Evolutionary conservation across 2,113 vertebrate genomes (phyloP), one percentile per base, ranked within the genome.

Genomic region (Patagioenas fasciata): DNA sequence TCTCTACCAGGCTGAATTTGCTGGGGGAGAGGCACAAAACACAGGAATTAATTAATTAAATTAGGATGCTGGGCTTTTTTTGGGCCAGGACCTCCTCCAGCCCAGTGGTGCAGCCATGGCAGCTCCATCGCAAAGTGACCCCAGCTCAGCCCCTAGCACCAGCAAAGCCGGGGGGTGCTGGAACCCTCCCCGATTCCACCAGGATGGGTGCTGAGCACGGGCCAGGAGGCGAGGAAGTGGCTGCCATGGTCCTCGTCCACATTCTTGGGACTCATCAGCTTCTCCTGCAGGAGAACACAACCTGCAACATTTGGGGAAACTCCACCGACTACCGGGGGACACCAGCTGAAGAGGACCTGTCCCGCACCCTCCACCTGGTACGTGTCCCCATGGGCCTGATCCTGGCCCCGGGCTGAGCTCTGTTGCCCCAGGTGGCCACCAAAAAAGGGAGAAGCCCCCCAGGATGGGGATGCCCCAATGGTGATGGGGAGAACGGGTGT

Each of bases 281-380:
- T 74, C n/a, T 25, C 2, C 71, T 2, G 0, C 79, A 98, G 98
- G 97, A 66, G 50, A 97, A 97, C 66, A 47, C 67, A 0, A 96
- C 94, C 67, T 98, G 98, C 85, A 96, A 85, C 50, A 28, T 97
- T 51, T 97, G 97, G 96, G 98, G 98, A 6, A 98, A 98, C 88
- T 96, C 80, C 91, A 98, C 98, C 0, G 98, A 98, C 83, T 98
- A 98, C 83, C 88, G 92, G 14, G 79, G 64, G 9, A 69, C 88
- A 1, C 98, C 98, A 0, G 42, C 72, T 0, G 98, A 97, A 15
- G 99, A 99, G 85, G 99, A 99, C 85, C 95, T 99, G 78, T 96
- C 97, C 18, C 97, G 74, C 10, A 92, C 97, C 44, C 90, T 98
- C 2, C 99, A 98, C 88, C 96, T 99, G 98, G 99, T 99, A 72